Percentiles rank a stretch among this genome's conserved stretches.
Evolutionary conservation across 1,140 invertebrate genomes (phyloP).

Genomic region (Drosophila novamexicana): DNA sequence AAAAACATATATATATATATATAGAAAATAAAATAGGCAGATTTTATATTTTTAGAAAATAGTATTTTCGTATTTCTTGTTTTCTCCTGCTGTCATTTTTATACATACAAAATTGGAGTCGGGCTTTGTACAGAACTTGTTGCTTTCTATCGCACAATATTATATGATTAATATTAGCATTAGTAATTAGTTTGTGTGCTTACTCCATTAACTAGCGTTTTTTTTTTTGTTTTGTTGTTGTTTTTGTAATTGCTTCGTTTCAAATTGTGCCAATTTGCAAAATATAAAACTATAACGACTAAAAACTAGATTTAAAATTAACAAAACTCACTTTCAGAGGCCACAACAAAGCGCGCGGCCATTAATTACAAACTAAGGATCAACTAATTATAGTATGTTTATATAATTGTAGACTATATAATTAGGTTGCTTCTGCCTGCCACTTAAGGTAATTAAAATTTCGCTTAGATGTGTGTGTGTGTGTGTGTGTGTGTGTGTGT

Average conservation of each 20-base stretch:
- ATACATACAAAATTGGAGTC: constrained; percentile 79
- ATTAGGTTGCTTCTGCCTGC: constrained; percentile 47
- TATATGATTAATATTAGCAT: constrained; percentile 64
- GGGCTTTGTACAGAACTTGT: constrained; percentile 76
- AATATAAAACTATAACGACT: constrained; percentile 78
- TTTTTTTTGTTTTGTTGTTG: constrained; percentile 27
- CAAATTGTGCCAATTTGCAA: constrained; percentile 66
- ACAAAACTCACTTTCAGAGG: constrained; percentile 61
- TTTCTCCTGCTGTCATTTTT: constrained; percentile 56
- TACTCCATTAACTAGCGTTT: constrained; percentile 74
- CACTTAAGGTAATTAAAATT: constrained; percentile 45
- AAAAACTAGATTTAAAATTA: constrained; percentile 74
- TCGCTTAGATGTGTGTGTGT: constrained; percentile 22
- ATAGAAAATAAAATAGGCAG: constrained; percentile 55
- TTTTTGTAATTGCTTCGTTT: constrained; percentile 30
- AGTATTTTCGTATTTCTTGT: constrained; percentile 46
- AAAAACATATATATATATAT: constrained; percentile 14
- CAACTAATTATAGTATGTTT: constrained; percentile 41
- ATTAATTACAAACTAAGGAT: constrained; percentile 62
- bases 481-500: constrained; percentile 19
- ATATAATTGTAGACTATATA: constrained; percentile 37
- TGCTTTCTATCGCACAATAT: constrained; percentile 51
- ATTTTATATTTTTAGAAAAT: constrained; percentile 71
- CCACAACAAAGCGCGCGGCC: neutral
- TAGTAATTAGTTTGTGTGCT: constrained; percentile 57